Conservation (phyloP, 2,113 vertebrate genomes). For the Apeltes quadracus region DNA sequence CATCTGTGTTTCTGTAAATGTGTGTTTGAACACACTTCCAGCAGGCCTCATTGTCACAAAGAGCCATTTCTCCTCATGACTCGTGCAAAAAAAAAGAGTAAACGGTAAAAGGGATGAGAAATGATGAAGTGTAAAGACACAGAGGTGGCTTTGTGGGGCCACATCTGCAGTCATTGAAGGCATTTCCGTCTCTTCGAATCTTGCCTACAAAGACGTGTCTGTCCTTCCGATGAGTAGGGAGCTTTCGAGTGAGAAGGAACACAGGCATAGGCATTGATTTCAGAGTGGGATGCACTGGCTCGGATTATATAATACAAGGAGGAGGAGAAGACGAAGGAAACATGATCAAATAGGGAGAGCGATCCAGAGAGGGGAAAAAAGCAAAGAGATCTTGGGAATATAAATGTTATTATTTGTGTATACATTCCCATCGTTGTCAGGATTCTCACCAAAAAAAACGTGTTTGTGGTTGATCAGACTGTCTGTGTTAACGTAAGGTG, state of each 20-base stretch:
- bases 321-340: conserved; percentile 54
- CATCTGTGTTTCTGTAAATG: conserved; percentile 19
- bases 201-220: conserved; percentile 68
- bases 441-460: too few relatives aligned
- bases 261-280: conserved; percentile 70
- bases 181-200: conserved; percentile 73
- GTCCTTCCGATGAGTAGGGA: conserved; percentile 50
- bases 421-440: too few relatives aligned
- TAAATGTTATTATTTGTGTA: too few relatives aligned
- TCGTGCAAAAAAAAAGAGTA: background rate
- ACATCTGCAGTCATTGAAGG: conserved; percentile 77
- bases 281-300: conserved; percentile 62
- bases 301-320: conserved; percentile 68
- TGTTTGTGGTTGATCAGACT: too few relatives aligned
- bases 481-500: too few relatives aligned
- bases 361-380: conserved; percentile 11
- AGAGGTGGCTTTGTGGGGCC: conserved; percentile 70
- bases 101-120: conserved; percentile 49
- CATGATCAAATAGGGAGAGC: conserved; percentile 33
- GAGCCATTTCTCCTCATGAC: conserved; percentile 10
- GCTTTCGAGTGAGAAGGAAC: conserved; percentile 53
- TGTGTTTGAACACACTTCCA: conserved; percentile 11
- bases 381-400: background rate
- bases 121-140: conserved; percentile 55
- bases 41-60: conserved; percentile 7